Base-by-base conservation (phyloP, 2,888 invertebrate genomes). In the Smittia aterrima region DNA sequence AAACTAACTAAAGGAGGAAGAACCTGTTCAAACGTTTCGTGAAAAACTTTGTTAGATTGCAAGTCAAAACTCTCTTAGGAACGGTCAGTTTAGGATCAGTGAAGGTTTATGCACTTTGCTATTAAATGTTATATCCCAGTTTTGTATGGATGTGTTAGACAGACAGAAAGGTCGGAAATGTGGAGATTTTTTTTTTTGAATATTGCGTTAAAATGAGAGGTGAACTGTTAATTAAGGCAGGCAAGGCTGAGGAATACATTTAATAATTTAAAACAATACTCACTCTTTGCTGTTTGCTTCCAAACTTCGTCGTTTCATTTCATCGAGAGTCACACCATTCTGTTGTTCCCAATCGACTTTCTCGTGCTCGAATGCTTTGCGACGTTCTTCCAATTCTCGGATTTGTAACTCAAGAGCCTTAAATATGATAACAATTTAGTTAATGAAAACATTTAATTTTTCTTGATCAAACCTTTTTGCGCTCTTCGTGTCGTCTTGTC, bases 251-350 rank as follows among this genome's bases (percentile, higher is more conserved):
- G n/a, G n/a, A n/a, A n/a, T n/a, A n/a, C n/a, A n/a, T 27, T n/a
- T n/a, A n/a, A n/a, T n/a, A n/a, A n/a, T n/a, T n/a, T 54, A 18
- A 18, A 47, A n/a, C 47, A 47, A 22, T 77, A 89, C 90, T 88
- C 79, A 91, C 91, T 92, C 92, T 87, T 92, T 93, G 84, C 93
- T 91, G 85, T 92, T 93, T 78, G 93, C 92, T 83, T 95, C 95
- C 80, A 95, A 86, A 79, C 92, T 93, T 82, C 93, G 88, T 77
- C 95, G 87, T 78, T 95, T 89, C 79, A 95, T 86, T 81, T 95
- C 95, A 83, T 95, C 95, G 78, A 95, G 88, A 81, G 93, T 93
- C 77, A 94, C 89, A 79, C 93, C 93, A 81, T 93, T 93, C 75
- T 91, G 88, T 79, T 93, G 91, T 84, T 98, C 97, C 96, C 96